Base-by-base conservation (phyloP, 2,797 vertebrate genomes). In the Petrocephalus schoutedeni region DNA sequence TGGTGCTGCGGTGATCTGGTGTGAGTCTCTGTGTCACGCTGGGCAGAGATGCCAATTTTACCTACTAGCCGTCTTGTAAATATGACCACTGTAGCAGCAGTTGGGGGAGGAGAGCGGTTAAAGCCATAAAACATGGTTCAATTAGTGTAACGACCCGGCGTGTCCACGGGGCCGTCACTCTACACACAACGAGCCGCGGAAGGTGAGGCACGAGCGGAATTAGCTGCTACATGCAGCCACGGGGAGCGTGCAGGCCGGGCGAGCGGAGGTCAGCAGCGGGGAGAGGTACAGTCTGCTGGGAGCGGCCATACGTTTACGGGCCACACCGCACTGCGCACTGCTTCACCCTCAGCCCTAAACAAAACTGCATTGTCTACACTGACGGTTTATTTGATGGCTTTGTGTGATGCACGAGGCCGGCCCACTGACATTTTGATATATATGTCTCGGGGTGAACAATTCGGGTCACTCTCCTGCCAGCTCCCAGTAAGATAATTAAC, bases 351-450 rank as follows among this genome's bases (percentile, higher is more conserved):
- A 85, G 36, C 21, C 21, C 82, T 85, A 56, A 85, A 32, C 82
- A 54, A 85, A 85, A 54, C 45, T 8, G 2, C 36, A 77, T 77
- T 36, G n/a, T 49, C 36, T n/a, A 9, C 71, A 77, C 71, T 8
- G 21, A 84, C 2, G 51, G n/a, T 5, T 84, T 54, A 56, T 19
- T 23, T 28, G 82, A 85, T 54, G 53, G 94, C 91, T 89, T 49
- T 0, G 64, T 89, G 92, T 95, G 93, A 95, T 93, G 90, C 94
- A 94, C 91, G 91, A 92, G 92, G 74, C 36, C 84, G 91, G 91
- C 93, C 89, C 57, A 90, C 91, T 93, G 92, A 94, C 94, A 95
- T 92, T 92, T 94, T 93, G 91, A 93, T 93, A 94, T 94, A 93
- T 93, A 92, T 28, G 51, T 84, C 77, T 28, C 12, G 56, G 28